Percentiles rank a stretch among this genome's conserved stretches.
Conservation (phyloP, 2,888 invertebrate species). For the Lasioglossum figueresi region DNA sequence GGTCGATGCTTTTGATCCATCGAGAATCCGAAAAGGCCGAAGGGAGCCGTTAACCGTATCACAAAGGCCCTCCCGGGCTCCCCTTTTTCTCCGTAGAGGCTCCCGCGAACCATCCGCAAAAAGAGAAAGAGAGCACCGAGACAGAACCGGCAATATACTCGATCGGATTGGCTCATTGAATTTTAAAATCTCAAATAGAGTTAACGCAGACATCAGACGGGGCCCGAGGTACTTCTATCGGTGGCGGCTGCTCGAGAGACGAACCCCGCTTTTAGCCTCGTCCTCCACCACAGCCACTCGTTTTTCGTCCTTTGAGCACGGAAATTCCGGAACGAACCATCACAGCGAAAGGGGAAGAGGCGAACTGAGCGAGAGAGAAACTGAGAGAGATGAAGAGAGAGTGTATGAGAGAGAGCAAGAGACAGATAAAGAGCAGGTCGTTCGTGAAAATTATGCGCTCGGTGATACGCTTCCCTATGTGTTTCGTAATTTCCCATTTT, state of each 20-base stretch:
- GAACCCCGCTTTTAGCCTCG: constrained; percentile 46
- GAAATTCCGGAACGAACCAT: constrained; percentile 46
- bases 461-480: constrained; percentile 14
- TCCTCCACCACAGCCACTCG: constrained; percentile 38
- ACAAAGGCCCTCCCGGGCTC: constrained; percentile 71
- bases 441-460: constrained; percentile 40
- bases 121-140: constrained; percentile 40
- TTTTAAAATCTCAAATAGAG: constrained; percentile 74
- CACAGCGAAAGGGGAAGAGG: constrained; percentile 10
- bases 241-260: constrained; percentile 42
- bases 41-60: constrained; percentile 71
- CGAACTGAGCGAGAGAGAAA: too few species aligned
- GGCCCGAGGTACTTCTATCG: constrained; percentile 45
- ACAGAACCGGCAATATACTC: constrained; percentile 53
- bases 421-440: background rate
- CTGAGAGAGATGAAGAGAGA: background rate
- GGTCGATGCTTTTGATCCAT: constrained; percentile 74
- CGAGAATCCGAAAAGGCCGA: constrained; percentile 67
- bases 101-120: constrained; percentile 52
- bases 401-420: background rate
- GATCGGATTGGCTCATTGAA: constrained; percentile 75
- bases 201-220: constrained; percentile 70
- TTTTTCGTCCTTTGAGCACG: constrained; percentile 63
- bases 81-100: constrained; percentile 52
- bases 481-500: constrained; percentile 49